A percentile compares a stretch with the other conserved stretches of the same genome.
phyloP scores from a whole-genome alignment of 35 echinoderm and acorn worm genomes.

The Eucidaris tribuloides region DNA sequence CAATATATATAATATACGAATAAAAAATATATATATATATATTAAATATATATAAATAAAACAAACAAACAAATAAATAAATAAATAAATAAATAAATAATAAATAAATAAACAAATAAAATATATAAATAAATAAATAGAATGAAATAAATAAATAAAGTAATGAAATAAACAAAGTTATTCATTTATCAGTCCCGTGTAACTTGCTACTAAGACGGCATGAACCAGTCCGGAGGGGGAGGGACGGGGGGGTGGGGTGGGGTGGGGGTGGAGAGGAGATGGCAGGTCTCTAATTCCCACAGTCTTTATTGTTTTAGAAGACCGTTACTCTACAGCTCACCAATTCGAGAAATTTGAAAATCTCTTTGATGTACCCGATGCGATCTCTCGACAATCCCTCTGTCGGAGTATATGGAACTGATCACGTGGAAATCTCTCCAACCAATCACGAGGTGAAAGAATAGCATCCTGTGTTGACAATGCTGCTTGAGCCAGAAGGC shows the following conservation, averaged over 20 bases:
- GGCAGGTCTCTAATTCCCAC: neutral
- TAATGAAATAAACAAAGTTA: too few relatives aligned
- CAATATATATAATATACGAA: too few relatives aligned
- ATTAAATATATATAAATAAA: too few relatives aligned
- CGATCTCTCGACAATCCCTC: neutral
- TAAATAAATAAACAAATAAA: too few relatives aligned
- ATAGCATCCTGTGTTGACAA: neutral
- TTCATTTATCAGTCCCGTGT: too few relatives aligned
- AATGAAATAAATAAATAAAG: too few relatives aligned
- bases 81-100: too few relatives aligned
- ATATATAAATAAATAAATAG: too few relatives aligned
- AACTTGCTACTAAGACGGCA: too few relatives aligned
- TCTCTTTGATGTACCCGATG: neutral
- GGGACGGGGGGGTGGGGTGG: neutral
- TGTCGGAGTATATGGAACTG: neutral
- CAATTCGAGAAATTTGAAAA: conserved; percentile 2
- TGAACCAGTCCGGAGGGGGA: neutral
- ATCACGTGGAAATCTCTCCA: neutral
- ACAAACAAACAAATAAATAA: too few relatives aligned
- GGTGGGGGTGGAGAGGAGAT: neutral
- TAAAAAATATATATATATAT: too few relatives aligned
- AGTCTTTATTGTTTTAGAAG: neutral
- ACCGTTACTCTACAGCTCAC: neutral
- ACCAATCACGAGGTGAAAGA: neutral
- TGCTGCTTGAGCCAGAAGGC: neutral